phyloP scores from a whole-genome alignment of 2,888 invertebrate genomes.

The Coelopa pilipes region DNA sequence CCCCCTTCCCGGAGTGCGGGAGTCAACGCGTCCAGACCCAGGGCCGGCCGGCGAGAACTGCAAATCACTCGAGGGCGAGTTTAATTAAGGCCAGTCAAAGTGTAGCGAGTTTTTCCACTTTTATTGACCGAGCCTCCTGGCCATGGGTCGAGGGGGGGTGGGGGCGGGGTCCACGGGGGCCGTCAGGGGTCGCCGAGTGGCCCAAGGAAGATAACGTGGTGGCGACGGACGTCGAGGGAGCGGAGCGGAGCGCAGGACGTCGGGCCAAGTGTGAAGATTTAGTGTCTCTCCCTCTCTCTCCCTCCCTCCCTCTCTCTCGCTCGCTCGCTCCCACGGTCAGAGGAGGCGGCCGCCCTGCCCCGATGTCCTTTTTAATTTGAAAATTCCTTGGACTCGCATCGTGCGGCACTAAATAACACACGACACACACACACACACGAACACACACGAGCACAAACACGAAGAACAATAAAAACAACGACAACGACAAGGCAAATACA shows the following conservation, averaged over 20 bases:
- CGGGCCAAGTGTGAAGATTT: too few species aligned
- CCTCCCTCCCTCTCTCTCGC: too few species aligned
- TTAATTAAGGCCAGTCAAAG: constrained; percentile 14
- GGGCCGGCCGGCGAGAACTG: too few species aligned
- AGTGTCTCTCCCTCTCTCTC: too few species aligned
- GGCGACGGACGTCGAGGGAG: too few species aligned
- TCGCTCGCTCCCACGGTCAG: too few species aligned
- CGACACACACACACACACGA: constrained; percentile 9
- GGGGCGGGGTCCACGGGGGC: too few species aligned
- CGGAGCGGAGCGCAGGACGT: too few species aligned
- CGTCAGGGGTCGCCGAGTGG: too few species aligned
- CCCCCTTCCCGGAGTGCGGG: not conserved
- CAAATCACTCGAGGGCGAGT: constrained; percentile 21
- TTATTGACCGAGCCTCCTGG: not conserved
- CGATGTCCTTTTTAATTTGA: constrained; percentile 32
- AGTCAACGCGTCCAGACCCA: too few species aligned
- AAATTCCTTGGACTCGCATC: constrained; percentile 22
- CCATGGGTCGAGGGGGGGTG: too few species aligned
- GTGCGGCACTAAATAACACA: constrained; percentile 19
- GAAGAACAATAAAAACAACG: constrained; percentile 1
- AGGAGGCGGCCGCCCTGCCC: not conserved
- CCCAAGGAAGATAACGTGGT: too few species aligned
- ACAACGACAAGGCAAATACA: not conserved
- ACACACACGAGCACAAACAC: not conserved
- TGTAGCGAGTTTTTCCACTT: constrained; percentile 10